These are phyloP conservation scores for Sialia sialis DNA, from an alignment of 2,113 vertebrate species.

Conservation along the genomic window DNA sequence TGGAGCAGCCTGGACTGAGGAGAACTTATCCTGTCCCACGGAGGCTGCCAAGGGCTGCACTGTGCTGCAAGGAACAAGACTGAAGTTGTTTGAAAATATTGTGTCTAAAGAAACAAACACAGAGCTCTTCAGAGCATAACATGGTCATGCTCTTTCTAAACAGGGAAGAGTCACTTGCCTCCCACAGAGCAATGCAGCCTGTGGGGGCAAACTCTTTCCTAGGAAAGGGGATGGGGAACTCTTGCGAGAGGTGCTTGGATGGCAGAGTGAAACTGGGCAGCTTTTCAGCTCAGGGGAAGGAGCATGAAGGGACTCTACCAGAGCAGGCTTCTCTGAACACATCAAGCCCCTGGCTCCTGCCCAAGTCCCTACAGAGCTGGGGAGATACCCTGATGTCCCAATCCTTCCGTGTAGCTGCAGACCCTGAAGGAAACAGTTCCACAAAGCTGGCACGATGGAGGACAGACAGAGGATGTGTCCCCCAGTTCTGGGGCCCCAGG, in stretches of 20 bases:
- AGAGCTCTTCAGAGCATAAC: background rate
- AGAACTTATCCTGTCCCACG: background rate
- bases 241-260: background rate
- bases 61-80: background rate
- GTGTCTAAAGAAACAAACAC: background rate
- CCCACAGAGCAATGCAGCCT: rapidly evolving
- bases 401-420: background rate
- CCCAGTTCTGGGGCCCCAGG: background rate
- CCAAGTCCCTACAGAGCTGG: background rate
- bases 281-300: background rate
- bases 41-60: background rate
- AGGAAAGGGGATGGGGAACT: background rate
- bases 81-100: background rate
- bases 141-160: background rate
- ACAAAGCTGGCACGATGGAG: rapidly evolving
- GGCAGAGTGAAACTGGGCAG: background rate
- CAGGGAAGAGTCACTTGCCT: background rate
- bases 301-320: rapidly evolving
- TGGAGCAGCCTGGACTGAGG: background rate
- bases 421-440: background rate
- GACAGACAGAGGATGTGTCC: background rate
- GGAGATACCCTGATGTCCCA: background rate
- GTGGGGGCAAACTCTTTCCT: rapidly evolving
- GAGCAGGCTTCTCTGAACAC: background rate
- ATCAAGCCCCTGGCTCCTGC: background rate